These are phyloP conservation scores for Heliconius melpomene DNA, from an alignment of 1,140 invertebrate species.

Conservation along the genomic window DNA sequence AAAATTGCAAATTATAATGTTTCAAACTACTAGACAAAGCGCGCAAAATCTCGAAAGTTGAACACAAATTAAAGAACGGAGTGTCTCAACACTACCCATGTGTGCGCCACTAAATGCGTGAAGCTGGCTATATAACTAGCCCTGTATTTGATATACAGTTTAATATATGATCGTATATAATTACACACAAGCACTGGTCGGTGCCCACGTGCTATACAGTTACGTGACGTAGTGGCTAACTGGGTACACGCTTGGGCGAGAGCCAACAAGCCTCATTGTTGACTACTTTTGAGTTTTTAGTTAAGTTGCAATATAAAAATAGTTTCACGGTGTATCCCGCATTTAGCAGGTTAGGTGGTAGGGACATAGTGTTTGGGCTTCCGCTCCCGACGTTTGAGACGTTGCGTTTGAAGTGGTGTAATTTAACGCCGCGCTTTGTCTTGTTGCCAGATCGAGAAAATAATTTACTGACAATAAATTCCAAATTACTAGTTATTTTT, in stretches of 20 bases:
- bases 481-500: too few relatives aligned
- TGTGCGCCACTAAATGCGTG: too few relatives aligned
- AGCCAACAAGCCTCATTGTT: conserved; percentile 16
- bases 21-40: too few relatives aligned
- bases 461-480: neutral
- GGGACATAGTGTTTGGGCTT: too few relatives aligned
- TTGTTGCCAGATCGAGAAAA: neutral
- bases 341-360: too few relatives aligned
- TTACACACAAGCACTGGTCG: neutral
- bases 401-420: neutral
- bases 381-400: too few relatives aligned
- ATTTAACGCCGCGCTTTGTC: neutral
- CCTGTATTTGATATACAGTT: neutral
- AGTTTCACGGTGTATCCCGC: neutral
- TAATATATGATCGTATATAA: neutral
- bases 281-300: neutral
- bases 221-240: conserved; percentile 27
- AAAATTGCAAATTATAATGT: too few relatives aligned
- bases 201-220: conserved; percentile 26
- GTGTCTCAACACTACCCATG: too few relatives aligned
- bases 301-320: neutral
- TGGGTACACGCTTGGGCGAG: conserved; percentile 22
- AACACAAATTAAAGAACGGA: too few relatives aligned
- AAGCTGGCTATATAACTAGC: too few relatives aligned
- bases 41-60: too few relatives aligned